These are phyloP conservation scores for Cosmorhoe ocellata DNA, from an alignment of 2,888 invertebrate genomes.

Conservation along the genomic window DNA sequence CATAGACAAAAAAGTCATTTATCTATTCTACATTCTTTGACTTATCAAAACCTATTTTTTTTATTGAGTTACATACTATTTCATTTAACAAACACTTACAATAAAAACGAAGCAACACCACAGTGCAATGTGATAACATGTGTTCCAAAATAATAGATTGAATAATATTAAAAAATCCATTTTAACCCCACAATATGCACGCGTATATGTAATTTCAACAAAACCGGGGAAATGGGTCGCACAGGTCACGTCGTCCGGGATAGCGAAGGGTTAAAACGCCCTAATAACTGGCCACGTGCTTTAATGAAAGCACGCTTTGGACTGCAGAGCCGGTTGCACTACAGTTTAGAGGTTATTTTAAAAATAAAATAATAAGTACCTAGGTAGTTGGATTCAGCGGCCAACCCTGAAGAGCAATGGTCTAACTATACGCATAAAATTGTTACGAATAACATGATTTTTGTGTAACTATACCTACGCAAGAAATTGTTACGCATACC, in stretches of 20 bases:
- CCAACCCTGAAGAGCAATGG: too few relatives aligned
- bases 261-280: conserved; percentile 70
- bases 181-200: conserved; percentile 64
- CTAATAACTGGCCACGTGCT: conserved; percentile 65
- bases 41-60: too few relatives aligned
- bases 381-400: too few relatives aligned
- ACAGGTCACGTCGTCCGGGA: conserved; percentile 62
- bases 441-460: too few relatives aligned
- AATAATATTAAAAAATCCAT: conserved; percentile 63
- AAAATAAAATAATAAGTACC: too few relatives aligned
- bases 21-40: too few relatives aligned
- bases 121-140: conserved; percentile 47
- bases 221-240: conserved; percentile 66
- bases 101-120: conserved; percentile 23
- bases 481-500: too few relatives aligned
- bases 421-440: too few relatives aligned
- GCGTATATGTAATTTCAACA: conserved; percentile 61
- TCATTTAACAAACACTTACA: neutral
- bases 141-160: conserved; percentile 63
- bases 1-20: too few relatives aligned
- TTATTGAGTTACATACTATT: too few relatives aligned
- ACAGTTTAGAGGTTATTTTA: neutral
- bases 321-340: conserved; percentile 5
- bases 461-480: too few relatives aligned
- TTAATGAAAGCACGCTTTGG: conserved; percentile 10